Percentiles rank a stretch among this genome's conserved stretches.
Conservation (phyloP, 2,113 vertebrate species). For the Ginglymostoma cirratum region DNA sequence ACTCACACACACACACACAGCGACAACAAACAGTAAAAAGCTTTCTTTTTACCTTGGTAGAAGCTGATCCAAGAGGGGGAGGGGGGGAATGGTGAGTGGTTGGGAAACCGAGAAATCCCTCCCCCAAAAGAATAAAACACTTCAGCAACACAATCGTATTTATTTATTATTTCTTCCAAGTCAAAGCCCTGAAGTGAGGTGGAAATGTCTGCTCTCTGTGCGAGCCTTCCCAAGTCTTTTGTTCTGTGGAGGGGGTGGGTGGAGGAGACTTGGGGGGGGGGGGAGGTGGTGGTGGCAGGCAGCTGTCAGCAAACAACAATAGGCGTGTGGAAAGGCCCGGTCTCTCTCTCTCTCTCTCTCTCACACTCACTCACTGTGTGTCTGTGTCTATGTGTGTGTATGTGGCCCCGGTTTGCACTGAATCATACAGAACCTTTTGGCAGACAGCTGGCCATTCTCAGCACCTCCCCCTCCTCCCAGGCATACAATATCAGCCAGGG, state of each 20-base stretch:
- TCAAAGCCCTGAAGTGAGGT: neutral
- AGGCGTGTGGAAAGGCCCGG: neutral
- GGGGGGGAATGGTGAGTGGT: no score
- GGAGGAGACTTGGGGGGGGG: no score
- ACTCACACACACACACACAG: neutral
- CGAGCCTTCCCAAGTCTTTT: neutral
- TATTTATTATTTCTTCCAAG: constrained; percentile 17
- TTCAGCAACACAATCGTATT: constrained; percentile 3
- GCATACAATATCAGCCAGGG: neutral
- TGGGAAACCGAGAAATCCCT: neutral
- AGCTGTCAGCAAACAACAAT: constrained; percentile 33
- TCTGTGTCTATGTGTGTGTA: constrained; percentile 14
- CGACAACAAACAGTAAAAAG: neutral
- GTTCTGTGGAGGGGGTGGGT: neutral
- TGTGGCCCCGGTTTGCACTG: constrained; percentile 22
- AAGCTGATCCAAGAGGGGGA: neutral
- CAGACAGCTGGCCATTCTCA: constrained; percentile 17
- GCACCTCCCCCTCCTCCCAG: neutral
- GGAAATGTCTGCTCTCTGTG: neutral
- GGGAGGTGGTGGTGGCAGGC: neutral
- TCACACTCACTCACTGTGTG: neutral
- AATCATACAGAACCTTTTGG: neutral
- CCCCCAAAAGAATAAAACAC: neutral
- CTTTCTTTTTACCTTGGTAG: constrained; percentile 2
- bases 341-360: neutral